A percentile compares a stretch with the other conserved stretches of the same genome.
Conservation (phyloP, 2,113 vertebrate species). For the Cheirogaleus medius region DNA sequence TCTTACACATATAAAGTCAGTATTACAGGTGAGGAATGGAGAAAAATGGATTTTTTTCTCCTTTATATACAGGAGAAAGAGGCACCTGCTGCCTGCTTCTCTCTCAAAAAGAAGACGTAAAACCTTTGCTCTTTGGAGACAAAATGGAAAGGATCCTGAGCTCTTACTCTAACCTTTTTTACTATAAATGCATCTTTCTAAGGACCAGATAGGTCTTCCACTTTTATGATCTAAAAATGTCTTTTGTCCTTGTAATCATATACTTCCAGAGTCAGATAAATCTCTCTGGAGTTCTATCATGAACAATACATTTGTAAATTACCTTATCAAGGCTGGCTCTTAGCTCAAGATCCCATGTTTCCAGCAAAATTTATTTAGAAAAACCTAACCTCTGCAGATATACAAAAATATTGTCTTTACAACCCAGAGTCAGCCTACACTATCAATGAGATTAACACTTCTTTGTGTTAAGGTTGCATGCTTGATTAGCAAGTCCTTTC, state of each 20-base stretch:
- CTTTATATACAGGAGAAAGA: neutral
- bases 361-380: constrained; percentile 1
- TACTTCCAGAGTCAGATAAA: neutral
- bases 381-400: neutral
- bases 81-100: neutral
- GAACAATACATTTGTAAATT: neutral
- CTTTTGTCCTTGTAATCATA: constrained; percentile 44
- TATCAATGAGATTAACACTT: neutral
- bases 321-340: neutral
- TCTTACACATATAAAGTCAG: neutral
- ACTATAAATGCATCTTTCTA: constrained; percentile 23
- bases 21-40: neutral
- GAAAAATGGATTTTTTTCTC: constrained; percentile 19
- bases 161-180: constrained; percentile 13
- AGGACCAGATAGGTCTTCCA: neutral
- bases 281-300: neutral
- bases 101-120: neutral
- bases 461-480: constrained; percentile 20
- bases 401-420: neutral
- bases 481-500: constrained; percentile 24
- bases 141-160: neutral
- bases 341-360: neutral
- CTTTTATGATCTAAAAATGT: constrained; percentile 35
- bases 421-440: neutral
- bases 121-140: neutral